These are phyloP conservation scores for Nothobranchius kuhntae DNA, from an alignment of 2,113 vertebrate genomes.

Conservation along the genomic window DNA sequence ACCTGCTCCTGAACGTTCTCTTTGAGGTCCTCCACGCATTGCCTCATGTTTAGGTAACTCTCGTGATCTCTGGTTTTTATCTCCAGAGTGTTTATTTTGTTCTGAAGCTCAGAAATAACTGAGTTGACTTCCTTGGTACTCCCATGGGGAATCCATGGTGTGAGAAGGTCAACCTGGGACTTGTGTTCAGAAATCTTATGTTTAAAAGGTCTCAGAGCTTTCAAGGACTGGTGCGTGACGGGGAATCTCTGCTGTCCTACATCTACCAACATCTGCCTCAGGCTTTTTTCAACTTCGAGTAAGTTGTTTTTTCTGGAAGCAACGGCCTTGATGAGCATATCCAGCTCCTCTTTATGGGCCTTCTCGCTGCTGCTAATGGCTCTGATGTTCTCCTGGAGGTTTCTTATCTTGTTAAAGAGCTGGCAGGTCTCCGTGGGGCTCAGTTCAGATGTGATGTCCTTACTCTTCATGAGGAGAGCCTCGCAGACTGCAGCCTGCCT, in stretches of 20 bases:
- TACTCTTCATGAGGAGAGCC: slow-evolving; percentile 77
- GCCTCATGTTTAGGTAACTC: slow-evolving; percentile 75
- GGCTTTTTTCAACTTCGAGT: slow-evolving; percentile 72
- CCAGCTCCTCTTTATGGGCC: slow-evolving; percentile 74
- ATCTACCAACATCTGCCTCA: slow-evolving; percentile 65
- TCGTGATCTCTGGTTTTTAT: slow-evolving; percentile 66
- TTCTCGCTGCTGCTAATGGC: slow-evolving; percentile 77
- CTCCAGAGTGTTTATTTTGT: slow-evolving; percentile 70
- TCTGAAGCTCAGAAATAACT: slow-evolving; percentile 71
- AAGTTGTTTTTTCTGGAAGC: slow-evolving; percentile 73
- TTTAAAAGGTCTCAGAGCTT: slow-evolving; percentile 59
- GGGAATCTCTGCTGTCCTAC: slow-evolving; percentile 66
- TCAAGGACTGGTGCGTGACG: slow-evolving; percentile 67
- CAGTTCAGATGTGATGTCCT: slow-evolving; percentile 77
- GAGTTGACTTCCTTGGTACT: slow-evolving; percentile 65
- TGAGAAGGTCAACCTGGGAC: slow-evolving; percentile 65
- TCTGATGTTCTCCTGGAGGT: slow-evolving; percentile 80
- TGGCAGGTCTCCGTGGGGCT: slow-evolving; percentile 82
- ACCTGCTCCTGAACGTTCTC: slow-evolving; percentile 75
- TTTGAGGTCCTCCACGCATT: slow-evolving; percentile 74
- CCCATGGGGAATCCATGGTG: slow-evolving; percentile 54
- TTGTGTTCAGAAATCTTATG: slow-evolving; percentile 71
- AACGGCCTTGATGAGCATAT: slow-evolving; percentile 65
- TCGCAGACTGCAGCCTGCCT: slow-evolving; percentile 77
- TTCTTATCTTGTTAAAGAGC: slow-evolving; percentile 81